Percentiles rank a stretch among this genome's conserved stretches.
These are phyloP conservation scores for Drosophila watanabei DNA, from an alignment of 1,140 invertebrate genomes.

Conservation along the genomic window DNA sequence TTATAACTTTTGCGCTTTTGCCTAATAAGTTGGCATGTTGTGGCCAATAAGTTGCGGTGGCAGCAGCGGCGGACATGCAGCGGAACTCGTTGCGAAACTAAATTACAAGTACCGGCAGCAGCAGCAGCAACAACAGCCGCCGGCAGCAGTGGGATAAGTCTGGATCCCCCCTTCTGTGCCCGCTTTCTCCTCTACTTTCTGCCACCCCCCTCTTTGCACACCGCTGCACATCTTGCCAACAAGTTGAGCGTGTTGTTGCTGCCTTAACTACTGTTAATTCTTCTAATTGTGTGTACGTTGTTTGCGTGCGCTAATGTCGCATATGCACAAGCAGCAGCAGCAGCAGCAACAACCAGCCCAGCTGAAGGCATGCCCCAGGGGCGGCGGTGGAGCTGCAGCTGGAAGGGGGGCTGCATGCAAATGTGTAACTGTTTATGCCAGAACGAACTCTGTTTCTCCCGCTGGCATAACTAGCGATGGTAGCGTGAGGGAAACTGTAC, in stretches of 20 bases:
- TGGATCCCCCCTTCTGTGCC: conserved; percentile 3
- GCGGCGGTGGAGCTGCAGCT: conserved; percentile 5
- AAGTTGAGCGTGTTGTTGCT: conserved; percentile 58
- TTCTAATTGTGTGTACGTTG: conserved; percentile 83
- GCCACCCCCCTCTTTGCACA: conserved; percentile 16
- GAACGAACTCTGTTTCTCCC: conserved; percentile 17
- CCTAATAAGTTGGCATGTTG: conserved; percentile 83
- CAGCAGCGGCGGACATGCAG: conserved; percentile 50
- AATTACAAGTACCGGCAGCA: conserved; percentile 64
- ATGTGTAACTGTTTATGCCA: conserved; percentile 77
- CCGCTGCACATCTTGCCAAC: conserved; percentile 56
- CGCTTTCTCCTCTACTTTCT: neutral
- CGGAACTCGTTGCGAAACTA: conserved; percentile 65
- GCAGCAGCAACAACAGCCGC: conserved; percentile 51
- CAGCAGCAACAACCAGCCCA: conserved; percentile 10
- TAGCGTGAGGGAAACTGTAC: neutral
- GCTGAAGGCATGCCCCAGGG: conserved; percentile 7
- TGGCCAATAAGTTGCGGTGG: conserved; percentile 82
- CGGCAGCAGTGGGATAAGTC: conserved; percentile 27
- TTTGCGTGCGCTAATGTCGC: conserved; percentile 82
- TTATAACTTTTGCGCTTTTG: conserved; percentile 83
- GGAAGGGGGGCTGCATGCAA: conserved; percentile 52
- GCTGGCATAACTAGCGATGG: conserved; percentile 18
- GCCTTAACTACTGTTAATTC: conserved; percentile 81
- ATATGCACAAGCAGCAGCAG: conserved; percentile 64